A percentile compares a stretch with the other conserved stretches of the same genome.
Evolutionary conservation across 1,140 invertebrate species (phyloP).

Genomic region (Papilio helenus): DNA sequence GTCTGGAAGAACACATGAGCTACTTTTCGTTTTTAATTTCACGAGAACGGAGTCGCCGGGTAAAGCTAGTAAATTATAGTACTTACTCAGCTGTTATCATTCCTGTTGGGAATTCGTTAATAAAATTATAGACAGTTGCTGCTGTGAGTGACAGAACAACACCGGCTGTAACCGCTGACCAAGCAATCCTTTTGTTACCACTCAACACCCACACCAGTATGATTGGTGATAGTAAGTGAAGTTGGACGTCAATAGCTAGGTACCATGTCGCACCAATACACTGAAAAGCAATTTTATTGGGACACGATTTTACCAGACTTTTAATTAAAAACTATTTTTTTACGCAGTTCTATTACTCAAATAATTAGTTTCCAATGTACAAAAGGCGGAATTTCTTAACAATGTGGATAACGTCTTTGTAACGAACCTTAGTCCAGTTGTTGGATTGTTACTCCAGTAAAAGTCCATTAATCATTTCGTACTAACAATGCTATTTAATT

Average conservation of each 20-base stretch:
- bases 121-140: constrained; percentile 64
- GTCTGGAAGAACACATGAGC: no score
- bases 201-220: constrained; percentile 73
- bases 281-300: constrained; percentile 64
- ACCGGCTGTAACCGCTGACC: constrained; percentile 48
- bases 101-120: constrained; percentile 49
- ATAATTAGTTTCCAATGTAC: background rate
- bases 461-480: background rate
- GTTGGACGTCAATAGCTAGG: constrained; percentile 83
- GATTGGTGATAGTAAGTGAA: constrained; percentile 79
- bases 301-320: background rate
- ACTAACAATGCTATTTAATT: background rate
- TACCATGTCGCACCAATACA: constrained; percentile 85
- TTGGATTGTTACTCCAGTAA: background rate
- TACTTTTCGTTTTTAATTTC: no score
- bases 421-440: background rate
- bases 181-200: constrained; percentile 49
- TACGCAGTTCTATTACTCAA: background rate
- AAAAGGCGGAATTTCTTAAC: background rate
- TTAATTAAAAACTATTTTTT: background rate
- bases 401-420: background rate
- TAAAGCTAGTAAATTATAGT: background rate
- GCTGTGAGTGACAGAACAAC: constrained; percentile 46
- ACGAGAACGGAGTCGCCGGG: no score
- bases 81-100: constrained; percentile 44